Evolutionary conservation across 2,797 vertebrate species (phyloP), one percentile per base, ranked within the genome.

Genomic region (Liparis tanakae): DNA sequence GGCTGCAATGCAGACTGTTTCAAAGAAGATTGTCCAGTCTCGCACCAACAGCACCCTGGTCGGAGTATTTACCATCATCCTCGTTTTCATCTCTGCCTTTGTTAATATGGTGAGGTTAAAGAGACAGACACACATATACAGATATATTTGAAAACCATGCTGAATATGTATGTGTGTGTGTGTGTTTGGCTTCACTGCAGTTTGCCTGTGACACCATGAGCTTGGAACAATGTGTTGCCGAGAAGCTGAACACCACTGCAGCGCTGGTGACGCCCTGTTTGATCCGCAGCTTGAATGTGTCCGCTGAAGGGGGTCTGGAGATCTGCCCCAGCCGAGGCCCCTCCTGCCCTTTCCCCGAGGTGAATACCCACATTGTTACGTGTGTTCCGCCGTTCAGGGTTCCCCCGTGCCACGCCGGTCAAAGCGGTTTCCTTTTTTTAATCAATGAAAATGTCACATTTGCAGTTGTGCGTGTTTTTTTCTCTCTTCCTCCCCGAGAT

Each of bases 311-410:
- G 10, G 94, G 95, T 4, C 43, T 79, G 4, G 91, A 93, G 51
- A 94, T 95, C 70, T 99, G 98, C 87, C 95, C 96, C 0, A 93
- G 78, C 4, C 72, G 92, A 2, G 93, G 89, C 72, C 95, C 95
- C 70, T 94, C 89, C 85, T 99, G 98, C 73, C 96, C 94, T 87
- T 99, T 98, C 86, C 97, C 98, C 0, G 97, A 99, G 96, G 98
- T 95, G 77, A 83, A 67, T 34, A 7, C 4, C 25, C 25, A 30
- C 39, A 56, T 41, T 54, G 55, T 65, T 54, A 1, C 15, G 64
- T 55, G 57, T 46, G 25, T n/a, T 66, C 64, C 48, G 41, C 34
- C 6, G 51, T 54, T 51, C 25, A 64, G 36, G 56, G 30, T 46
- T 59, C 25, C 14, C 14, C 62, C 30, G 9, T 22, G 34, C 68